Percentiles rank a stretch among this genome's conserved stretches.
Conservation (phyloP, 1,140 invertebrate species). For the Chironomus striatipennis region DNA sequence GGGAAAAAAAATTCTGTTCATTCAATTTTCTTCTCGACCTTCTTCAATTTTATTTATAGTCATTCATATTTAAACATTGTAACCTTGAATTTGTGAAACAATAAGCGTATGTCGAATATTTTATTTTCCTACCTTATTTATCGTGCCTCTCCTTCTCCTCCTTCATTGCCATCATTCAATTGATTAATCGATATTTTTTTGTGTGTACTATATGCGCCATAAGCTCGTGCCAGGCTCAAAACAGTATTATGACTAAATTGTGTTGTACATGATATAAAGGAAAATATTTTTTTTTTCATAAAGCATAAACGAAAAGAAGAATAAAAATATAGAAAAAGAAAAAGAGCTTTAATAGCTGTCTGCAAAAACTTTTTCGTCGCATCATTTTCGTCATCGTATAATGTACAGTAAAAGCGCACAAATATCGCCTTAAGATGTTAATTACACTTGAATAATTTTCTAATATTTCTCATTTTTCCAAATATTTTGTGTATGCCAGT, state of each 20-base stretch:
- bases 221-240: not conserved
- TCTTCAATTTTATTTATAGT: too few relatives aligned
- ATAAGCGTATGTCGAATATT: too few relatives aligned
- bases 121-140: too few relatives aligned
- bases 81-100: too few relatives aligned
- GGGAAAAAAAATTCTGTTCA: too few relatives aligned
- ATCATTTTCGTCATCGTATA: not conserved
- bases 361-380: not conserved
- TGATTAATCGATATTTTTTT: not conserved
- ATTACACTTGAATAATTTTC: slow-evolving; percentile 1
- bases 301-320: not conserved
- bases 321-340: not conserved
- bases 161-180: not conserved
- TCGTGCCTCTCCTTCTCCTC: not conserved
- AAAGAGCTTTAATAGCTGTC: slow-evolving; percentile 12
- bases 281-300: not conserved
- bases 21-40: too few relatives aligned
- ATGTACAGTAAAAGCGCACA: slow-evolving; percentile 33
- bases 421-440: not conserved
- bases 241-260: not conserved
- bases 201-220: not conserved
- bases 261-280: not conserved
- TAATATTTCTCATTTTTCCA: too few relatives aligned
- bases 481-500: too few relatives aligned
- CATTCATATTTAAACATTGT: too few relatives aligned